phyloP scores from a whole-genome alignment of 2,797 vertebrate species.

The Sebastes taczanowskii region DNA sequence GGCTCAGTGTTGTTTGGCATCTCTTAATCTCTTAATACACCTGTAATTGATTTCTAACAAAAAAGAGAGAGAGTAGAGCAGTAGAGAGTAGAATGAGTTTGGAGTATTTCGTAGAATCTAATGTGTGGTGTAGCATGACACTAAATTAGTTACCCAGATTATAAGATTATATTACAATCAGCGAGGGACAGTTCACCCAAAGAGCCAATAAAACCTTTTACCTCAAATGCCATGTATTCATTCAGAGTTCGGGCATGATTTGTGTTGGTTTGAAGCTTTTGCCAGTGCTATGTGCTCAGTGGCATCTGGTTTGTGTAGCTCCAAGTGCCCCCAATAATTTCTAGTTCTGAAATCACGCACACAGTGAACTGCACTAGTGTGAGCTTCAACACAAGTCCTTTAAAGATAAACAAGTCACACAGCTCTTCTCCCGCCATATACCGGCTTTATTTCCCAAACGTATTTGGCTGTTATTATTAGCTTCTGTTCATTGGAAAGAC shows the following conservation, averaged over 20 bases:
- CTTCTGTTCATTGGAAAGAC: neutral
- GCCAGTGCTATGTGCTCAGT: neutral
- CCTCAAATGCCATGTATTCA: neutral
- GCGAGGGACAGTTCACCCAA: neutral
- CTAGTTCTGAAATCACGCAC: neutral
- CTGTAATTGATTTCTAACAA: neutral
- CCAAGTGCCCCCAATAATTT: neutral
- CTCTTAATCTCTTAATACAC: neutral
- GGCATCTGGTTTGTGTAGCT: conserved; percentile 13
- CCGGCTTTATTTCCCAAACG: conserved; percentile 27
- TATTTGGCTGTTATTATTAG: neutral
- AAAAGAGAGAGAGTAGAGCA: neutral
- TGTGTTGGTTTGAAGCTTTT: conserved; percentile 2
- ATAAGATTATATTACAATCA: neutral
- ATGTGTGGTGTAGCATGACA: neutral
- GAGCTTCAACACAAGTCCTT: neutral
- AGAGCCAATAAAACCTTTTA: neutral
- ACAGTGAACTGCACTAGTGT: neutral
- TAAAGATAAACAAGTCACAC: conserved; percentile 13
- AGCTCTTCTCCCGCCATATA: neutral
- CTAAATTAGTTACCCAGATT: neutral
- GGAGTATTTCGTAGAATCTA: neutral
- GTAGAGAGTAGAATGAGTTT: neutral
- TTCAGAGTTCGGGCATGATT: neutral
- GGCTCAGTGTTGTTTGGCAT: neutral